Percentiles rank a stretch among this genome's conserved stretches.
phyloP scores from a whole-genome alignment of 1,140 invertebrate genomes.

The Polypedilum pembai region DNA sequence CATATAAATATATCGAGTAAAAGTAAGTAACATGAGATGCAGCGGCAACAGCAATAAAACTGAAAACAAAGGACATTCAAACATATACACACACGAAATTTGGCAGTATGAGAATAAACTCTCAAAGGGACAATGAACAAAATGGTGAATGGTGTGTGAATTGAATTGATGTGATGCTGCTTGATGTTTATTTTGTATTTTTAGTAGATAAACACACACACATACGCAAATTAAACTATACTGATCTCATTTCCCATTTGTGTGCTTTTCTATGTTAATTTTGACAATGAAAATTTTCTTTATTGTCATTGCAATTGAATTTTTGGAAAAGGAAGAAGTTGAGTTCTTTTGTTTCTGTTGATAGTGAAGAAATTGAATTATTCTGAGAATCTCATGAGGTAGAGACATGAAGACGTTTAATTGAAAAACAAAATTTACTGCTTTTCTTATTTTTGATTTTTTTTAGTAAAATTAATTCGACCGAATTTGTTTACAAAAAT shows the following conservation, averaged over 20 bases:
- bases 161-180: not conserved
- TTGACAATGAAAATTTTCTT: constrained; percentile 25
- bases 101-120: not conserved
- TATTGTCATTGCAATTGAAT: not conserved
- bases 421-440: not conserved
- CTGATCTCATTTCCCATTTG: not conserved
- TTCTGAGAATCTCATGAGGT: not conserved
- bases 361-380: too few species aligned
- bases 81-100: not conserved
- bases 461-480: too few species aligned
- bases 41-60: not conserved
- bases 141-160: not conserved
- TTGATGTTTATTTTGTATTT: constrained; percentile 19
- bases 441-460: too few species aligned
- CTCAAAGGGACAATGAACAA: not conserved
- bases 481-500: too few species aligned
- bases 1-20: too few species aligned
- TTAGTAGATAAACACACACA: not conserved
- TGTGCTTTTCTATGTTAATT: constrained; percentile 23
- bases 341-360: too few species aligned
- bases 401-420: not conserved
- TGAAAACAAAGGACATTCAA: not conserved
- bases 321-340: too few species aligned
- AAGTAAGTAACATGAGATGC: too few species aligned
- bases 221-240: not conserved